These are phyloP conservation scores for Neogale vison DNA, from an alignment of 2,113 vertebrate genomes.

Conservation along the genomic window DNA sequence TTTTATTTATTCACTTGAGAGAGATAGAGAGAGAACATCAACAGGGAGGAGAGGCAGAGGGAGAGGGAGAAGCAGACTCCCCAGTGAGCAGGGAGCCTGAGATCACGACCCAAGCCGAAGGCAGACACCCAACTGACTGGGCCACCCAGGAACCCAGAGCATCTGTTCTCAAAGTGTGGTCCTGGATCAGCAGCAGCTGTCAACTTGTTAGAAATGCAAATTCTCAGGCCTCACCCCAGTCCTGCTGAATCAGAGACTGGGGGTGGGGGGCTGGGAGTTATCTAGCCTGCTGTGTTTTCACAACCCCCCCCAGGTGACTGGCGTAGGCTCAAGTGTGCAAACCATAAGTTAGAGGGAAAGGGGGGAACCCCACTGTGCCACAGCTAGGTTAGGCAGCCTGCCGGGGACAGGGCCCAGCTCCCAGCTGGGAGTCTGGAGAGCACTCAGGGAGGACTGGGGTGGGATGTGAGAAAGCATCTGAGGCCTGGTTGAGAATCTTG, in stretches of 20 bases:
- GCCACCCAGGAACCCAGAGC: neutral
- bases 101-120: too few relatives aligned
- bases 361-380: neutral
- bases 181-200: neutral
- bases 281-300: neutral
- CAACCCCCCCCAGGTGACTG: neutral
- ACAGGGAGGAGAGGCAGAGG: too few relatives aligned
- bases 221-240: neutral
- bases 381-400: neutral
- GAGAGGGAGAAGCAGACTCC: too few relatives aligned
- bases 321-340: neutral
- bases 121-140: too few relatives aligned
- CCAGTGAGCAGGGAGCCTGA: too few relatives aligned
- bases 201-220: neutral
- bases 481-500: neutral
- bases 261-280: neutral
- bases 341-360: neutral
- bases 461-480: neutral
- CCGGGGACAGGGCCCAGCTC: neutral
- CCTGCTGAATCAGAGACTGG: neutral
- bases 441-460: neutral
- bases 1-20: too few relatives aligned
- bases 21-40: too few relatives aligned
- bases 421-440: neutral
- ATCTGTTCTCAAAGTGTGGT: neutral